A percentile compares a stretch with the other conserved stretches of the same genome.
Conservation (phyloP, 2,888 invertebrate genomes). For the Spisula solida region DNA sequence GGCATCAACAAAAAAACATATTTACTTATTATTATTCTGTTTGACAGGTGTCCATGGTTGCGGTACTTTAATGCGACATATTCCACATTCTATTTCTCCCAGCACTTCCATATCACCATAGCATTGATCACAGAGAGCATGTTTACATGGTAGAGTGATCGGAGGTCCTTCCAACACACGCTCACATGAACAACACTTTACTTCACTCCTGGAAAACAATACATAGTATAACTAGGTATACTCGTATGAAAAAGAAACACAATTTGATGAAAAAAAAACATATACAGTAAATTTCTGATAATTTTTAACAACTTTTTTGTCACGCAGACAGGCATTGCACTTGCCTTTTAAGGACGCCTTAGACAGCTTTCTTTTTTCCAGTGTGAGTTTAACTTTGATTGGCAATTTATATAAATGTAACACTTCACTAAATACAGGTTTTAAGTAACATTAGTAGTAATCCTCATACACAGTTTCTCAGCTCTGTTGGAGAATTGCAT, state of each 20-base stretch:
- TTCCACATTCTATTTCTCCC: slow-evolving; percentile 55
- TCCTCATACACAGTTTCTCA: too few relatives aligned
- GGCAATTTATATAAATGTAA: too few relatives aligned
- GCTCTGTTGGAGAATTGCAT: too few relatives aligned
- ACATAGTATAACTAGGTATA: too few relatives aligned
- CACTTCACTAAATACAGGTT: too few relatives aligned
- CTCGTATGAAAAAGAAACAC: not conserved
- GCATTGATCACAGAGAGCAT: slow-evolving; percentile 76
- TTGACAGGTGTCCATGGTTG: slow-evolving; percentile 12
- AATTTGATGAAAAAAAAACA: not conserved
- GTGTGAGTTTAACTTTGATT: too few relatives aligned
- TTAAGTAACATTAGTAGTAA: too few relatives aligned
- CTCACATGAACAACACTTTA: slow-evolving; percentile 69
- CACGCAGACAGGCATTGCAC: too few relatives aligned
- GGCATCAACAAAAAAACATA: not conserved
- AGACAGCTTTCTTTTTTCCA: too few relatives aligned
- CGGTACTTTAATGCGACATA: slow-evolving; percentile 50
- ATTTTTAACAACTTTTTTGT: too few relatives aligned
- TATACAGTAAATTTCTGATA: too few relatives aligned
- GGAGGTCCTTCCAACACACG: slow-evolving; percentile 67
- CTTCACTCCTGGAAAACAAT: slow-evolving; percentile 25
- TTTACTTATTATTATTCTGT: slow-evolving; percentile 10
- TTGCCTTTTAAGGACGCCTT: too few relatives aligned
- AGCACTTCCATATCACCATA: slow-evolving; percentile 53
- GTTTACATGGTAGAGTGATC: slow-evolving; percentile 76